Base-by-base conservation (phyloP, 2,888 invertebrate genomes). In the Pristionchus mayeri region DNA sequence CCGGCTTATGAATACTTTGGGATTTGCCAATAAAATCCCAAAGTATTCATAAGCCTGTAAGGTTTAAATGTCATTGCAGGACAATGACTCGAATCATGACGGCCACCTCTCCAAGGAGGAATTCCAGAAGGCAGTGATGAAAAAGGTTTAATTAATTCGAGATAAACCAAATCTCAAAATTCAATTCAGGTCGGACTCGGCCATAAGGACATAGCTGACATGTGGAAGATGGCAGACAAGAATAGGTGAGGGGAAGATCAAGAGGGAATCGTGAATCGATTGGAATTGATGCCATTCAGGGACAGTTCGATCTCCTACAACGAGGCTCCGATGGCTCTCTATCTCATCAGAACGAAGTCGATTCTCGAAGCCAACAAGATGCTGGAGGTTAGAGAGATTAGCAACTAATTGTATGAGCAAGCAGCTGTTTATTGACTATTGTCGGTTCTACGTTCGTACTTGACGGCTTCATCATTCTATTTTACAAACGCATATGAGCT, bases 331-430 rank as follows among this genome's bases (percentile, higher is more conserved):
- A 24, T 27, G 9, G 83, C 83, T 2, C 52, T 83, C n/a, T 71
- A 71, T n/a, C 71, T 71, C 71, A 48, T 83, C 21, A 27, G 83
- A 48, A 83, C 83, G 3, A 83, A 83, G 37, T 27, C 71, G 21
- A 67, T 83, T 52, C 30, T 83, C 3, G 83, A 71, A 30, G 67
- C 67, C 3, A 71, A 83, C 27, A 71, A 83, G 52, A 48, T 83
- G 67, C 37, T 83, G 3, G 83, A 83, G 83, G 83, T 83, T 18
- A 57, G 60, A 3, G 21, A 48, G 27, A 27, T 27, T 13, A n/a
- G n/a, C n/a, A n/a, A n/a, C n/a, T n/a, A n/a, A n/a, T n/a, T n/a
- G n/a, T n/a, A n/a, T n/a, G n/a, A n/a, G n/a, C n/a, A n/a, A n/a
- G n/a, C n/a, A n/a, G n/a, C n/a, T n/a, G n/a, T n/a, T n/a, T n/a